Conservation (phyloP, 2,797 vertebrate genomes). For the Enteromius trimaculatus region DNA sequence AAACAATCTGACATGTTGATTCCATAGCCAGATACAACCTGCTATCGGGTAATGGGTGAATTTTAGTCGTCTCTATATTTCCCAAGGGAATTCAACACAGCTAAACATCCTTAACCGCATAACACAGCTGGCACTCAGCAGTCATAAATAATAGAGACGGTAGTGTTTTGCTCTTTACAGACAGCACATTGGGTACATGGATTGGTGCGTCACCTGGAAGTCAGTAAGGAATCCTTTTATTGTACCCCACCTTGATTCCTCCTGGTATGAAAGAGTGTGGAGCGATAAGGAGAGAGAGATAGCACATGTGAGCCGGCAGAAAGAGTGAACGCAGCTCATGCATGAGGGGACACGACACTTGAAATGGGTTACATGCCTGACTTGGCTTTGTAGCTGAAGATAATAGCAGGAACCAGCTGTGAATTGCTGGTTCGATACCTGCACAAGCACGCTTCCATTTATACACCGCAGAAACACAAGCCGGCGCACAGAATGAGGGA, state of each 20-base stretch:
- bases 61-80: neutral
- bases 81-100: constrained; percentile 21
- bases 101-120: constrained; percentile 10
- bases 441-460: constrained; percentile 55
- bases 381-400: constrained; percentile 59
- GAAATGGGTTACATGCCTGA: constrained; percentile 67
- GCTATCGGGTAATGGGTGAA: neutral
- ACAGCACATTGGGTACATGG: neutral
- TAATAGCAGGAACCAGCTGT: constrained; percentile 65
- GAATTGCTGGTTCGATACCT: constrained; percentile 62
- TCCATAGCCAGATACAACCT: neutral
- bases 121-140: constrained; percentile 19
- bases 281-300: constrained; percentile 9
- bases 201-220: neutral
- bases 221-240: constrained; percentile 26
- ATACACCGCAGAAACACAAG: constrained; percentile 46
- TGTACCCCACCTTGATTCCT: constrained; percentile 26
- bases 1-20: neutral
- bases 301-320: constrained; percentile 7
- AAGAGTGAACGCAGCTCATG: constrained; percentile 38
- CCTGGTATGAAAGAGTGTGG: constrained; percentile 16
- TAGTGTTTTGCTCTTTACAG: constrained; percentile 22
- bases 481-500: constrained; percentile 11
- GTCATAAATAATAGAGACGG: constrained; percentile 30
- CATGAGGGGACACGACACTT: constrained; percentile 61